Evolutionary conservation across 2,113 vertebrate species (phyloP).

Genomic region (Bucco capensis): DNA sequence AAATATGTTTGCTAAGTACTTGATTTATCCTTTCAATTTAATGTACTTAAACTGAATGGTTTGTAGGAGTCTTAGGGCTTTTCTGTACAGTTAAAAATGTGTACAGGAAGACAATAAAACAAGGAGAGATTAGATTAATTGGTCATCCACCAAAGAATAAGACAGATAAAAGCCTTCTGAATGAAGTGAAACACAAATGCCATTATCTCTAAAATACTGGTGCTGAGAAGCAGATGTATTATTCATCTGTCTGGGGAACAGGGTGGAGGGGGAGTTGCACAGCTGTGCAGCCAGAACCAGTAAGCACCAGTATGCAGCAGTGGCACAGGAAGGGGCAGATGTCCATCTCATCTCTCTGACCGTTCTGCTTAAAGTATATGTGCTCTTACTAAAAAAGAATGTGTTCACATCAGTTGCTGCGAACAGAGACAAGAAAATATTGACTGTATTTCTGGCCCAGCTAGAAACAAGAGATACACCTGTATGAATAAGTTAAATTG

Average conservation of each 20-base stretch:
- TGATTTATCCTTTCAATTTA: slow-evolving; percentile 32
- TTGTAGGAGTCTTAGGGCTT: not conserved
- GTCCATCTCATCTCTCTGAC: not conserved
- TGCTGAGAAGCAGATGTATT: not conserved
- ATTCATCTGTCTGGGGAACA: not conserved
- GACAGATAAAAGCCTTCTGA: not conserved
- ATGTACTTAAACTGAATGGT: slow-evolving; percentile 19
- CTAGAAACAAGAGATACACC: not conserved
- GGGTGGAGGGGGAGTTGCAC: not conserved
- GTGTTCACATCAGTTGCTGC: not conserved
- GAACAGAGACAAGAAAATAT: not conserved
- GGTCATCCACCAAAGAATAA: not conserved
- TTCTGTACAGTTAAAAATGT: slow-evolving; percentile 16
- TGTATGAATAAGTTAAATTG: not conserved
- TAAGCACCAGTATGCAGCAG: not conserved
- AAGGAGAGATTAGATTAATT: slow-evolving; percentile 18
- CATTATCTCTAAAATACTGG: not conserved
- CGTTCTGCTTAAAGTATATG: not conserved
- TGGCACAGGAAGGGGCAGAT: not conserved
- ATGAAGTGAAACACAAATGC: not conserved
- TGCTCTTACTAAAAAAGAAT: not conserved
- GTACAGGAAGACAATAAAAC: slow-evolving; percentile 1
- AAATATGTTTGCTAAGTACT: slow-evolving; percentile 12
- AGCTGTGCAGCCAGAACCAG: not conserved
- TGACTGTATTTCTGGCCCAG: not conserved